Evolutionary conservation across 2,888 invertebrate species (phyloP), one percentile per base, ranked within the genome.

Genomic region (Sinhomidia bicolor): DNA sequence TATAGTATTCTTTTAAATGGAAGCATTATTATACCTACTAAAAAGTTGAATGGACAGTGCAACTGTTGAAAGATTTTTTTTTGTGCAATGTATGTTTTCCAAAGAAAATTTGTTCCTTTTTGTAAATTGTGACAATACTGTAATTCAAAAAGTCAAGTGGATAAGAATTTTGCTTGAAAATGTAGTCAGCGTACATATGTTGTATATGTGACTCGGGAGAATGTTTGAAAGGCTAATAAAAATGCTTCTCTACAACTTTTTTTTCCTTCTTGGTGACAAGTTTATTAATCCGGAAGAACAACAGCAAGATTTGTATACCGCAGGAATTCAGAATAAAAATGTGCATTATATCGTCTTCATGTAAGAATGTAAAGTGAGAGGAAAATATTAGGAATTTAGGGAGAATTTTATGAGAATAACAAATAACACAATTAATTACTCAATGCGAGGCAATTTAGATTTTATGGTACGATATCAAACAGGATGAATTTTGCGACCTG

Each of bases 241-340:
- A 68, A 17, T 68, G 2, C 17, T 32, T 44, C 23, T 44, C n/a
- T 71, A 10, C 23, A 23, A 36, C 17, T 6, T 36, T 68, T 68
- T 68, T 68, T 68, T 17, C 41, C 3, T 14, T 51, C 51, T 20
- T 54, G 54, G 7, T 80, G 85, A 85, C 85, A 85, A 54, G 6
- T 85, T 85, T 85, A 85, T 85, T 65, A 85, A 23, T 80, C 68
- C 85, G 85, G 85, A 85, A 85, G 80, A 29, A 44, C 1, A 4
- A 23, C 32, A 41, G 10, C 1, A 71, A n/a, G 14, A 44, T 71
- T 4, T 6, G 26, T 17, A 10, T 23, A 23, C 23, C 10, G 2
- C 2, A 23, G 60, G 32, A 47, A 57, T 76, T 23, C 17, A 36
- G 36, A 36, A 36, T 36, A 36, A 36, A 6, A 36, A 36, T n/a